phyloP scores from a whole-genome alignment of 2,888 invertebrate species.

The Cheilosia urbana region DNA sequence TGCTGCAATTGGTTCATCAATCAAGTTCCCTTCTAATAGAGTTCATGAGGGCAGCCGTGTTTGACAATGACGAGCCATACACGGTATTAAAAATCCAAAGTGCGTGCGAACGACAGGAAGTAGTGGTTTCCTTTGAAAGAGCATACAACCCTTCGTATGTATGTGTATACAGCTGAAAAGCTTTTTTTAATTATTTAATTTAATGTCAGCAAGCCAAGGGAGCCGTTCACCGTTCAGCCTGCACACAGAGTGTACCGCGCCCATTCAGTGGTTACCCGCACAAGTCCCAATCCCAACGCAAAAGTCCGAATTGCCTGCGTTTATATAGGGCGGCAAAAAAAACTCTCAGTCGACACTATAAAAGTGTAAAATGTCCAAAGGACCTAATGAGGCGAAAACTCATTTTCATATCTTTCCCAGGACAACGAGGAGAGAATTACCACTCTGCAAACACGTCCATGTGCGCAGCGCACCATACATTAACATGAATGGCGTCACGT shows the following conservation, averaged over 20 bases:
- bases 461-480: slow-evolving; percentile 47
- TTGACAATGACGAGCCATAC: neutral
- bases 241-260: neutral
- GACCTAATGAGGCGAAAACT: slow-evolving; percentile 64
- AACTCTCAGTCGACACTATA: slow-evolving; percentile 37
- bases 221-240: neutral
- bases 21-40: too few relatives aligned
- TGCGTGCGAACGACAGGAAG: neutral
- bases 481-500: slow-evolving; percentile 72
- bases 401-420: slow-evolving; percentile 50
- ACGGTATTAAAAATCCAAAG: neutral
- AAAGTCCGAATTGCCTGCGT: slow-evolving; percentile 24
- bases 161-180: neutral
- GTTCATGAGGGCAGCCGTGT: too few relatives aligned
- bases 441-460: slow-evolving; percentile 50
- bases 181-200: slow-evolving; percentile 41
- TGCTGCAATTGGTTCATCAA: too few relatives aligned
- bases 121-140: neutral
- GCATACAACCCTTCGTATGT: neutral
- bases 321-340: slow-evolving; percentile 18
- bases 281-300: slow-evolving; percentile 39
- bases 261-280: slow-evolving; percentile 58
- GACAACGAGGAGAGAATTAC: slow-evolving; percentile 38
- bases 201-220: neutral
- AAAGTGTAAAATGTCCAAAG: slow-evolving; percentile 54